These are phyloP conservation scores for Ornithorhynchus anatinus DNA, from an alignment of 2,113 vertebrate genomes.

Conservation along the genomic window DNA sequence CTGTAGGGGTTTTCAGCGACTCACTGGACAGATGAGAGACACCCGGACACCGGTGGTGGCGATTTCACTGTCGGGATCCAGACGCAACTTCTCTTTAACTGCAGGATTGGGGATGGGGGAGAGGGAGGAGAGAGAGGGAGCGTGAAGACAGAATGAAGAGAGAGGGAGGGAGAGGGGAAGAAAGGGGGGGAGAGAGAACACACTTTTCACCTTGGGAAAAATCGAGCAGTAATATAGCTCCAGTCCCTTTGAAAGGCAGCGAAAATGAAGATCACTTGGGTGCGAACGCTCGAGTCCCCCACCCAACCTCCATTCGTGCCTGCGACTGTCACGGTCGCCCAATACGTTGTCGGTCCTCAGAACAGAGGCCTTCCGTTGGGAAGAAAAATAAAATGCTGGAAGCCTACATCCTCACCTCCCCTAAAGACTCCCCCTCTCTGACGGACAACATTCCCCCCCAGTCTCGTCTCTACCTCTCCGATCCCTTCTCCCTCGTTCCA, in stretches of 20 bases:
- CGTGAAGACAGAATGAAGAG: neutral
- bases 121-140: neutral
- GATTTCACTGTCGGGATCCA: constrained; percentile 97
- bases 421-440: too few relatives aligned
- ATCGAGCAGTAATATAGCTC: neutral
- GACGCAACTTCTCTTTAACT: constrained; percentile 97
- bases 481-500: too few relatives aligned
- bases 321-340: too few relatives aligned
- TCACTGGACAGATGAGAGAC: constrained; percentile 96
- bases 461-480: too few relatives aligned
- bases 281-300: too few relatives aligned
- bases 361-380: too few relatives aligned
- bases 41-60: constrained; percentile 95
- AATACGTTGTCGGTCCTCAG: too few relatives aligned
- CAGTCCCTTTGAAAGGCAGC: neutral
- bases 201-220: too few relatives aligned
- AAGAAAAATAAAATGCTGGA: too few relatives aligned
- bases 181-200: neutral
- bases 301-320: too few relatives aligned
- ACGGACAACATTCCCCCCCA: too few relatives aligned
- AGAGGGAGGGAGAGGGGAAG: neutral
- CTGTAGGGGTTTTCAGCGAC: constrained; percentile 27
- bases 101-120: constrained; percentile 1
- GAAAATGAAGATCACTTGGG: neutral
- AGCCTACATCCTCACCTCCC: too few relatives aligned